These are phyloP conservation scores for Beaufortia kweichowensis DNA, from an alignment of 2,113 vertebrate genomes.

Conservation along the genomic window DNA sequence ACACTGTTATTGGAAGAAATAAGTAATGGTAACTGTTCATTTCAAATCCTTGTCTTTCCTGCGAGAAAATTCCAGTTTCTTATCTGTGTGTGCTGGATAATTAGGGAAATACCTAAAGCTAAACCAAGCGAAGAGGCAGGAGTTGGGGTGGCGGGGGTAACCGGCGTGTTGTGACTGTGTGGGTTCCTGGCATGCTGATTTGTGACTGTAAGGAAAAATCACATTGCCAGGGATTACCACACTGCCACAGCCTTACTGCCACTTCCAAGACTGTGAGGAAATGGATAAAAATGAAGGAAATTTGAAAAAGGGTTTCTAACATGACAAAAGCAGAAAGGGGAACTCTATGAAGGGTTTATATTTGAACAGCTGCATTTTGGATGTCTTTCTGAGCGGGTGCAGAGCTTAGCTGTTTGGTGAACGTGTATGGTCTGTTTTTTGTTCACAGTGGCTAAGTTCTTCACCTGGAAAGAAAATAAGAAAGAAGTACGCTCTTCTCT, in stretches of 20 bases:
- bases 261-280: background rate
- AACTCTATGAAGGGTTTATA: background rate
- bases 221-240: constrained; percentile 99
- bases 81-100: constrained; percentile 65
- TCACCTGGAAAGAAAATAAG: constrained; percentile 88
- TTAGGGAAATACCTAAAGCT: constrained; percentile 75
- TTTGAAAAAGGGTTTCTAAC: background rate
- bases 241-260: constrained; percentile 75
- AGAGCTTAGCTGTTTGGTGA: constrained; percentile 99
- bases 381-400: constrained; percentile 88
- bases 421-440: constrained; percentile 97
- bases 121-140: constrained; percentile 58
- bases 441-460: constrained; percentile 99
- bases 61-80: constrained; percentile 24
- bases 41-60: constrained; percentile 29
- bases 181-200: constrained; percentile 99
- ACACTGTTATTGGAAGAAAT: constrained; percentile 26
- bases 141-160: constrained; percentile 38
- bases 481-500: background rate
- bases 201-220: constrained; percentile 99
- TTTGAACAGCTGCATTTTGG: background rate
- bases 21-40: constrained; percentile 17
- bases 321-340: background rate
- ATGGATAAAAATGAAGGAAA: background rate
- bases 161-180: constrained; percentile 85